phyloP scores from a whole-genome alignment of 2,113 vertebrate species.

The Sorex fumeus region DNA sequence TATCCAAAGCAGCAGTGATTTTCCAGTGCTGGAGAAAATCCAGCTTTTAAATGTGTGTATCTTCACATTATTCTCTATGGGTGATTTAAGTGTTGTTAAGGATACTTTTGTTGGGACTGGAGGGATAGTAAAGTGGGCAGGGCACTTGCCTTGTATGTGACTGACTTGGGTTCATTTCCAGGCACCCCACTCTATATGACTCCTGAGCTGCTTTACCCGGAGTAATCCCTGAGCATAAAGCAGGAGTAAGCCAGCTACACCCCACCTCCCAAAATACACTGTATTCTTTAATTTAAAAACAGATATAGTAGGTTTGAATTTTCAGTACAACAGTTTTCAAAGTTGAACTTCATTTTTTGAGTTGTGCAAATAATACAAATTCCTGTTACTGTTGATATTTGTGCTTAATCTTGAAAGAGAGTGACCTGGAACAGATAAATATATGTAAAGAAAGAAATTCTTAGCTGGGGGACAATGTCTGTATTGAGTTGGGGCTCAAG shows the following conservation, averaged over 20 bases:
- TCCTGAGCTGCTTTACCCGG: no score
- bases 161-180: no score
- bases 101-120: no score
- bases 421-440: neutral
- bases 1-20: neutral
- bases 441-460: neutral
- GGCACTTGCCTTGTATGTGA: no score
- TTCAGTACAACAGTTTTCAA: neutral
- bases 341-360: slow-evolving; percentile 45
- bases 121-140: no score
- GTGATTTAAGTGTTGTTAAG: neutral
- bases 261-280: no score
- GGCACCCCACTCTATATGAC: no score
- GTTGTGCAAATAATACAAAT: slow-evolving; percentile 8
- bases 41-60: neutral
- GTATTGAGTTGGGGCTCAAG: neutral
- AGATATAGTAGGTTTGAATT: neutral
- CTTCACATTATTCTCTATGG: neutral
- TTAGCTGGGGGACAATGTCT: neutral
- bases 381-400: neutral
- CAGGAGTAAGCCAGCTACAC: no score
- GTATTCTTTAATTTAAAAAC: neutral
- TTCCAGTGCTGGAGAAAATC: neutral
- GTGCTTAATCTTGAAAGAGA: neutral
- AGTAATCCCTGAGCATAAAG: no score